phyloP scores from a whole-genome alignment of 2,888 invertebrate species.

The Drosophila algonquin region DNA sequence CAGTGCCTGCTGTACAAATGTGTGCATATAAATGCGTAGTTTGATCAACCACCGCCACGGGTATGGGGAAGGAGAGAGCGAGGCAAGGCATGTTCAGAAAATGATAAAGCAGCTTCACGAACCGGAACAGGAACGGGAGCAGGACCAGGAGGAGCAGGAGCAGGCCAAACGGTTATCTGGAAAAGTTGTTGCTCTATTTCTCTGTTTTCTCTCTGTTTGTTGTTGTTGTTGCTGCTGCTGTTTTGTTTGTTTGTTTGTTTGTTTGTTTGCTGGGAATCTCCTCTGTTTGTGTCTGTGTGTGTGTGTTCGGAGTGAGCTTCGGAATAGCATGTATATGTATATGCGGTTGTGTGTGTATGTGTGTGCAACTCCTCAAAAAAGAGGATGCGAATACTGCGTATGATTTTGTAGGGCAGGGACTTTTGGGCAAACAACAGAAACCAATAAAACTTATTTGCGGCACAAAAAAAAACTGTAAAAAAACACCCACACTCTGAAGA shows the following conservation, averaged over 20 bases:
- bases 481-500: background rate
- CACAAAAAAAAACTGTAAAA: background rate
- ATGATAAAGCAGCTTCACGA: too few relatives aligned
- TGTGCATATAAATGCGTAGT: constrained; percentile 61
- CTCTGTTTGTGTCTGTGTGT: constrained; percentile 54
- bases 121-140: background rate
- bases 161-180: constrained; percentile 14
- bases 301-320: background rate
- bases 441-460: background rate
- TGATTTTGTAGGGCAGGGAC: background rate
- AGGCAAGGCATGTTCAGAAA: background rate
- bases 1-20: constrained; percentile 6
- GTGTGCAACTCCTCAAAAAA: background rate
- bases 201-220: constrained; percentile 18
- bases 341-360: background rate
- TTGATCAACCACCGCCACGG: constrained; percentile 1
- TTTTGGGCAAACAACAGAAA: background rate
- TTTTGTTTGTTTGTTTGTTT: constrained; percentile 31
- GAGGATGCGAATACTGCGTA: background rate
- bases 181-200: constrained; percentile 23
- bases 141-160: constrained; percentile 30
- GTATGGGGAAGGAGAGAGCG: background rate
- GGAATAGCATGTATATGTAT: constrained; percentile 8
- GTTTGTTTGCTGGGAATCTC: constrained; percentile 50
- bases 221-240: constrained; percentile 5